phyloP scores from a whole-genome alignment of 2,113 vertebrate genomes.

The Odobenus rosmarus region DNA sequence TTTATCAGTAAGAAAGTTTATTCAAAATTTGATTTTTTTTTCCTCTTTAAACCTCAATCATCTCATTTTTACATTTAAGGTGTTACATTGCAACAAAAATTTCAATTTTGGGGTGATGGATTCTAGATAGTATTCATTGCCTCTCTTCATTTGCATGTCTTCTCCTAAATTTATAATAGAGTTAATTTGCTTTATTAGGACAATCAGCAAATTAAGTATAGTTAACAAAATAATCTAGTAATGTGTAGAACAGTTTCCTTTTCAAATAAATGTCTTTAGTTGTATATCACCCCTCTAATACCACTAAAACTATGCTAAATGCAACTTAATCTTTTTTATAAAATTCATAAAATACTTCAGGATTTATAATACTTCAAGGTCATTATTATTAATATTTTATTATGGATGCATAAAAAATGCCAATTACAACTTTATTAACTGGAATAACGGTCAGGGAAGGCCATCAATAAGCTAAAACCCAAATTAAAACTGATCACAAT shows the following conservation, averaged over 20 bases:
- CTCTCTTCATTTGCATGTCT: background rate
- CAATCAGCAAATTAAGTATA: background rate
- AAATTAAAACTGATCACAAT: slow-evolving; percentile 18
- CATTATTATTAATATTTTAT: slow-evolving; percentile 7
- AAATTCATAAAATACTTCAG: background rate
- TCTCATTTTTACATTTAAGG: slow-evolving; percentile 30
- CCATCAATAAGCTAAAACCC: background rate
- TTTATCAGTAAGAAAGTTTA: slow-evolving; percentile 1
- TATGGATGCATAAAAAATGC: background rate
- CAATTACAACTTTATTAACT: background rate
- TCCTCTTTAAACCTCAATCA: background rate
- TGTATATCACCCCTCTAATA: background rate
- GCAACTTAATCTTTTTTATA: background rate
- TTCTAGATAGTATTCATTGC: background rate
- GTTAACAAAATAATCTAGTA: slow-evolving; percentile 13
- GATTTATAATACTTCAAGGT: background rate
- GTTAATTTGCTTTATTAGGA: background rate
- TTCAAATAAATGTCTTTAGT: background rate
- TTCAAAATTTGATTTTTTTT: background rate
- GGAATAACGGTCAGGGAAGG: background rate
- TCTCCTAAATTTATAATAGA: background rate
- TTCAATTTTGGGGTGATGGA: background rate
- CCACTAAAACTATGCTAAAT: background rate
- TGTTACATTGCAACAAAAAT: background rate
- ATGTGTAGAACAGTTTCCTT: background rate